Conservation (phyloP, 30 jellyfish, hydroid and myxozoan species). For the Pelagia noctiluca region DNA sequence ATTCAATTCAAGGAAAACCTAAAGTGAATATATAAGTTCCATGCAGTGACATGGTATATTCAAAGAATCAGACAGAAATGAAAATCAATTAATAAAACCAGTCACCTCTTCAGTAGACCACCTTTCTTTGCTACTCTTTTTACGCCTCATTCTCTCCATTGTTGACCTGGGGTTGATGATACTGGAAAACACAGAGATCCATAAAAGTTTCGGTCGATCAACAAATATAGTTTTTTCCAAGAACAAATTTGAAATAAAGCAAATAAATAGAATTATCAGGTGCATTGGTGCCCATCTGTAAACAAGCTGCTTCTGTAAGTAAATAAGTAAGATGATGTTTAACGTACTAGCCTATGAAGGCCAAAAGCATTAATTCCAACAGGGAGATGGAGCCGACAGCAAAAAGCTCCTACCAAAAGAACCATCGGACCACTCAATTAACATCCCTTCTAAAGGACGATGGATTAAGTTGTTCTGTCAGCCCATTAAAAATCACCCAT, state of each 20-base stretch:
- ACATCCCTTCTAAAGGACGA: too few species aligned
- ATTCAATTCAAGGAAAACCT: not conserved
- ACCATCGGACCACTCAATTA: too few species aligned
- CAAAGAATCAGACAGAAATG: not conserved
- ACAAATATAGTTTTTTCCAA: not conserved
- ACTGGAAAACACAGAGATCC: not conserved
- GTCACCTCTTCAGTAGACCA: constrained; percentile 76
- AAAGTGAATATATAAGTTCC: not conserved
- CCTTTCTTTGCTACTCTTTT: constrained; percentile 62
- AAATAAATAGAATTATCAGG: not conserved
- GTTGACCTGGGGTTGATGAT: constrained; percentile 31
- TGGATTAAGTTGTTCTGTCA: too few species aligned
- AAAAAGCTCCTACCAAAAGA: too few species aligned
- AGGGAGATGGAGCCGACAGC: too few species aligned
- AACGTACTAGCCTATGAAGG: not conserved
- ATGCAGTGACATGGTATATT: not conserved
- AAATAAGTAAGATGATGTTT: not conserved
- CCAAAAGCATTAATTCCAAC: not conserved
- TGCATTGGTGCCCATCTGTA: not conserved
- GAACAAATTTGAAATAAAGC: not conserved
- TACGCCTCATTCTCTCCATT: constrained; percentile 45
- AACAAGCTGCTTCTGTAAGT: not conserved
- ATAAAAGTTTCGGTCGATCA: not conserved
- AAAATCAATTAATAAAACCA: too few species aligned
- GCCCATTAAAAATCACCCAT: too few species aligned